phyloP scores from a whole-genome alignment of 2,113 vertebrate genomes.

The Butorides virescens region DNA sequence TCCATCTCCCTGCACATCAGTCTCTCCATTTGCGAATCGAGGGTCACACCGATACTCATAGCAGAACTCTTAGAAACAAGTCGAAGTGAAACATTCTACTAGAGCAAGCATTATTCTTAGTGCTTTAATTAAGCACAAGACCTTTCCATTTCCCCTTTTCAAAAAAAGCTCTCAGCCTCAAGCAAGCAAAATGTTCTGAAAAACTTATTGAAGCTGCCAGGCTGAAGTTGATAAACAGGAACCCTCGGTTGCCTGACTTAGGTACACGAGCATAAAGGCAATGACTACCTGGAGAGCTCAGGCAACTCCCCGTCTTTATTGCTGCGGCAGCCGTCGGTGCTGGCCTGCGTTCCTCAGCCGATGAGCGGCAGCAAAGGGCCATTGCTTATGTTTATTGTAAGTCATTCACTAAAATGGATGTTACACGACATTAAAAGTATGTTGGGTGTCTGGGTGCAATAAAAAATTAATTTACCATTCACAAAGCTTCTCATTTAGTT shows the following conservation, averaged over 20 bases:
- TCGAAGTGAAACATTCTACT: fast-evolving
- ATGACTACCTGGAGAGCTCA: not conserved
- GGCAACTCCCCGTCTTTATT: not conserved
- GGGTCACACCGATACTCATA: not conserved
- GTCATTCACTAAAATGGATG: not conserved
- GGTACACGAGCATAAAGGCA: not conserved
- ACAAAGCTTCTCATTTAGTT: slow-evolving; percentile 22
- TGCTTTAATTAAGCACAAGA: not conserved
- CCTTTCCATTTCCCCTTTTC: not conserved
- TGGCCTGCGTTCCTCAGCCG: not conserved
- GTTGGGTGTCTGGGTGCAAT: not conserved
- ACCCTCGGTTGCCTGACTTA: not conserved
- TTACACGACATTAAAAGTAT: not conserved
- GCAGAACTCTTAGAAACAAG: not conserved
- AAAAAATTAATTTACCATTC: slow-evolving; percentile 57
- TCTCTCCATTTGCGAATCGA: fast-evolving
- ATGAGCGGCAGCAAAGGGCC: not conserved
- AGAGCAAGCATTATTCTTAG: not conserved
- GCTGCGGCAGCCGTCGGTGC: not conserved
- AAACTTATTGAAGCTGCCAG: not conserved
- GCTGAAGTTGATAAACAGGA: not conserved
- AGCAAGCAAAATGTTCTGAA: not conserved
- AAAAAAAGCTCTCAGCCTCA: not conserved
- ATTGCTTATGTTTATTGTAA: not conserved
- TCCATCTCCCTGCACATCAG: not conserved